These are phyloP conservation scores for Temnopleurus reevesii DNA, from an alignment of 53 echinoderm and acorn worm species.

Conservation along the genomic window DNA sequence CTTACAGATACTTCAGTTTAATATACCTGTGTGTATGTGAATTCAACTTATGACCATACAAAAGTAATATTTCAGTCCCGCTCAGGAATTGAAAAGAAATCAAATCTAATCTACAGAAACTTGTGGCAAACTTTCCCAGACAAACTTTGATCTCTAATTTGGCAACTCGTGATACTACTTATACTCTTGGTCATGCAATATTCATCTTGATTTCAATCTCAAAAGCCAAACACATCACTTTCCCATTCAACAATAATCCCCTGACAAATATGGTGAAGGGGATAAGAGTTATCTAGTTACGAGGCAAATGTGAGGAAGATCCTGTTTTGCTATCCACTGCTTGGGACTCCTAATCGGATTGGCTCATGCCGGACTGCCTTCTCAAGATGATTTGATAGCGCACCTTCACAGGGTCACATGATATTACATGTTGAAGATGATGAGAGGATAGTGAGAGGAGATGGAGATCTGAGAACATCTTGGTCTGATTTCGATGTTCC, in stretches of 20 bases:
- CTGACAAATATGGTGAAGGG: slow-evolving; percentile 42
- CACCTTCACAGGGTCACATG: slow-evolving; percentile 17
- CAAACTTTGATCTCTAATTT: background rate
- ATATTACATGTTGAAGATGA: slow-evolving; percentile 16
- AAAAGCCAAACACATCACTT: slow-evolving; percentile 47
- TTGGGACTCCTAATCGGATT: slow-evolving; percentile 28
- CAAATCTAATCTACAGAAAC: background rate
- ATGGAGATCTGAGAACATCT: background rate
- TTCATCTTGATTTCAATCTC: slow-evolving; percentile 39
- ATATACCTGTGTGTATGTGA: no score
- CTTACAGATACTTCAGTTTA: no score
- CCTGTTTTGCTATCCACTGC: slow-evolving; percentile 41
- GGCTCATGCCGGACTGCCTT: slow-evolving; percentile 10
- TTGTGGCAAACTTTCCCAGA: background rate
- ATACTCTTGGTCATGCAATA: slow-evolving; percentile 17
- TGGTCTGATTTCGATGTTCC: background rate
- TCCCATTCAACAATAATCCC: slow-evolving; percentile 42
- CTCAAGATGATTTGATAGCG: slow-evolving; percentile 38
- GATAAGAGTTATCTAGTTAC: slow-evolving; percentile 46
- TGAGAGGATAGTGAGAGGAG: background rate
- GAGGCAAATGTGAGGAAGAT: slow-evolving; percentile 18
- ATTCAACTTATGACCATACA: no score
- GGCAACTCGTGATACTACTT: slow-evolving; percentile 1
- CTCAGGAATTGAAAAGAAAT: background rate
- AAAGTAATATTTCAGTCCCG: no score